Evolutionary conservation across 2,888 invertebrate genomes (phyloP), one percentile per base, ranked within the genome.

Genomic region (Theodoxus fluviatilis): DNA sequence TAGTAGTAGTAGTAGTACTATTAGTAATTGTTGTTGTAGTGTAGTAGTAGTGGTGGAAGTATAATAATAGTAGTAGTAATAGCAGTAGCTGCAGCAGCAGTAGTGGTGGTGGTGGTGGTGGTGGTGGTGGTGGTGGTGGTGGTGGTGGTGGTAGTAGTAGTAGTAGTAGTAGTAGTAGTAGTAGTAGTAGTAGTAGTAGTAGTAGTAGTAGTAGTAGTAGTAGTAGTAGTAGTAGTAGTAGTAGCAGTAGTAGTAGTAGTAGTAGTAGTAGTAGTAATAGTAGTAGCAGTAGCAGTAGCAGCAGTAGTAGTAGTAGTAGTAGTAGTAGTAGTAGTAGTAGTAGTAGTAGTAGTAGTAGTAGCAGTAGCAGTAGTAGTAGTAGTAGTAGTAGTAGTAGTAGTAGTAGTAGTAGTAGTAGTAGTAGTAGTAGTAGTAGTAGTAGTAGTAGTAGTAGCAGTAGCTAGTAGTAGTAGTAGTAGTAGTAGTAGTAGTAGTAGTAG

Each of bases 351-450:
- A 63, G 64, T 63, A 35, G 64, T 35, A 63, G 64, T 63, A 63
- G 64, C 33, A 63, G 64, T 35, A 63, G 64, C 37, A 63, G 64
- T 63, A 63, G 37, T 35, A 63, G 64, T 35, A 28, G 64, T 35
- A 35, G 33, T 35, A 35, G 64, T 35, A 63, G 64, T 35, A 63
- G 64, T 63, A 63, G 35, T 35, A 63, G 64, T 63, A 63, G 64
- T 63, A 63, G 64, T 63, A 63, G 64, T 63, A 63, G 64, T 63
- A 63, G 64, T 63, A 63, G 64, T 63, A 63, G 64, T 63, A 63
- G 64, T 63, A 63, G 64, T 63, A 63, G 64, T 63, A 63, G 64
- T 63, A 63, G 64, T 63, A 63, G 64, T 63, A 63, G 64, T 35
- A 33, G 64, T 63, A 63, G 64, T 35, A 63, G 64, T 63, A 63